Base-by-base conservation (phyloP, 1,140 invertebrate genomes). In the Bombyx mandarina region DNA sequence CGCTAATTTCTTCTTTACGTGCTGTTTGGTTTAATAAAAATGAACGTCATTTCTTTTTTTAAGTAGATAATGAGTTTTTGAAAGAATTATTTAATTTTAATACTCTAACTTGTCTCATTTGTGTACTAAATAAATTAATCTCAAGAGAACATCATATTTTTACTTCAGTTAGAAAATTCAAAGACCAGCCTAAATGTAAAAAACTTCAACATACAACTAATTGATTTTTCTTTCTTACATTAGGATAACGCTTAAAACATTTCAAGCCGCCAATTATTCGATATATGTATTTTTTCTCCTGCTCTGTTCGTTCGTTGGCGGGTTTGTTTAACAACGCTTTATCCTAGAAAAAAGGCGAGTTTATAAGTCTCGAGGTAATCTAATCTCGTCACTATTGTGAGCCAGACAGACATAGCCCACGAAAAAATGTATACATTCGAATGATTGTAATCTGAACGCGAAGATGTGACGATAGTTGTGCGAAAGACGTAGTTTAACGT, bases 171-270 rank as follows among this genome's bases (percentile, higher is more conserved):
- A 35, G 4, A 35, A 35, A 35, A 5, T 35, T 35, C 26, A 35
- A 35, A 0, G 2, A 35, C 26, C 4, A 35, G 26, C 4, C 1
- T 35, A 35, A 3, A 35, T 2, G 4, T 35, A 35, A 35, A 35
- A 2, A 35, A 35, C 26, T 35, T 35, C 4, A 3, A 35, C 2
- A 35, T 35, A 35, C 12, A 18, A 18, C 12, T 3, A 35, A 35
- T 35, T 35, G 26, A 35, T 5, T 35, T 35, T 22, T 22, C 8
- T 51, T 22, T 49, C 75, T 79, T 63, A 89, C 88, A 60, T 87
- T 83, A 43, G 89, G 89, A 80, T 90, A 91, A 55, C 83, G 75
- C 62, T 89, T 86, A 62, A 90, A 91, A 65, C 88, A 90, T 75
- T 90, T 90, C 47, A 90, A 66, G 8, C 88, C 88, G 12, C 90